Base-by-base conservation (phyloP, 92 coral and sea anemone species). In the Epizoanthus rinbou region DNA sequence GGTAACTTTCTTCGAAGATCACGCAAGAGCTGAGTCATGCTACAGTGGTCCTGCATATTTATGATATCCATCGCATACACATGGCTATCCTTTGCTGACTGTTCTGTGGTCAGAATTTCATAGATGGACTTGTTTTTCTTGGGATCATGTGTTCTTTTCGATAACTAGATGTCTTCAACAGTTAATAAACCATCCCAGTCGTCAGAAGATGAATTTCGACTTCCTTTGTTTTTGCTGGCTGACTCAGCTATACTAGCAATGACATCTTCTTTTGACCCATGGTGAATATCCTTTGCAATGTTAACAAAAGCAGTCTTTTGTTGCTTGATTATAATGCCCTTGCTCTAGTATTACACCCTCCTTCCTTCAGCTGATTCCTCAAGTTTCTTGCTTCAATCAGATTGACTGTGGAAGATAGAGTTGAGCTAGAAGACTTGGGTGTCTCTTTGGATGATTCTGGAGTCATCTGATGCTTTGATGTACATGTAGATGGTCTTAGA, bases 181-280 rank as follows among this genome's bases (percentile, higher is more conserved):
- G 84, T 6, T 57, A 85, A 59, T 31, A 18, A 54, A 35, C 88
- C 88, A 85, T 85, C 83, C 84, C 84, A 75, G n/a, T 64, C 24
- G 8, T 69, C 73, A 74, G 15, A 25, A 8, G 15, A 47, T 13
- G 68, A 43, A 18, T 7, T 16, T 53, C 52, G 24, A 17, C 33
- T 54, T 54, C 6, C 65, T 64, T 68, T 85, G 47, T 35, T 10
- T 9, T 47, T 47, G 13, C 54, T 66, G 6, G 43, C 88, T 56
- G 83, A 3, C 28, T 85, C 83, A 8, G 78, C 83, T 24, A 52
- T 52, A 43, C 73, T 57, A 6, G 82, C 63, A 64, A 84, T 45
- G 5, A 84, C 53, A 17, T 84, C 80, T 58, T 84, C 69, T 25
- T 84, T 84, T 4, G 73, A 39, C 9, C 87, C 87, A 73, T 60